Evolutionary conservation across 2,888 invertebrate genomes (phyloP).

Genomic region (Podotricha telesiphe): DNA sequence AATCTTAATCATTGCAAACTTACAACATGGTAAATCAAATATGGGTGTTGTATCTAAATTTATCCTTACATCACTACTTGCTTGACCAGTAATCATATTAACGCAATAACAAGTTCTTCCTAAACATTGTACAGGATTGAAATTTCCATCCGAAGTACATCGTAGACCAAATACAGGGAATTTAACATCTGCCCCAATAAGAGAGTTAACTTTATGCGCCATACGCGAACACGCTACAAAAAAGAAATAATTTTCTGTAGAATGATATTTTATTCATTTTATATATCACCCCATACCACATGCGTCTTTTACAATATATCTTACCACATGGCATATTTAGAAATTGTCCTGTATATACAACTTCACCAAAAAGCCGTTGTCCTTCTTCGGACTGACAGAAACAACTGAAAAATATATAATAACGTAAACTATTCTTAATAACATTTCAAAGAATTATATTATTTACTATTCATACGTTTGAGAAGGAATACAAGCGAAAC

Average conservation of each 20-base stretch:
- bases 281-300: too few relatives aligned
- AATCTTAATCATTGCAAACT: slow-evolving; percentile 50
- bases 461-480: slow-evolving; percentile 81
- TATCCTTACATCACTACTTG: slow-evolving; percentile 53
- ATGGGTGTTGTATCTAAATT: slow-evolving; percentile 63
- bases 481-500: slow-evolving; percentile 85
- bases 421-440: not conserved
- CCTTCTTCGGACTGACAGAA: slow-evolving; percentile 86
- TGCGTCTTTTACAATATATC: slow-evolving; percentile 39
- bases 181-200: slow-evolving; percentile 64
- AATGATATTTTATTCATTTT: not conserved
- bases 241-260: not conserved
- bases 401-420: slow-evolving; percentile 77
- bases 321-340: slow-evolving; percentile 85
- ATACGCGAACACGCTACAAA: slow-evolving; percentile 84
- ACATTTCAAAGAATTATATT: not conserved
- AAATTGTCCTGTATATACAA: slow-evolving; percentile 68
- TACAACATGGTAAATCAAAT: slow-evolving; percentile 72
- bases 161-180: slow-evolving; percentile 76
- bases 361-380: slow-evolving; percentile 87
- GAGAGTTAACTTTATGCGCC: slow-evolving; percentile 71
- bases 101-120: slow-evolving; percentile 85
- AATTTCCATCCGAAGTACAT: slow-evolving; percentile 87
- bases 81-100: slow-evolving; percentile 78
- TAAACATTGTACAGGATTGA: slow-evolving; percentile 86